Conservation (phyloP, 2,797 vertebrate species). For the Gobionotothen gibberifrons region DNA sequence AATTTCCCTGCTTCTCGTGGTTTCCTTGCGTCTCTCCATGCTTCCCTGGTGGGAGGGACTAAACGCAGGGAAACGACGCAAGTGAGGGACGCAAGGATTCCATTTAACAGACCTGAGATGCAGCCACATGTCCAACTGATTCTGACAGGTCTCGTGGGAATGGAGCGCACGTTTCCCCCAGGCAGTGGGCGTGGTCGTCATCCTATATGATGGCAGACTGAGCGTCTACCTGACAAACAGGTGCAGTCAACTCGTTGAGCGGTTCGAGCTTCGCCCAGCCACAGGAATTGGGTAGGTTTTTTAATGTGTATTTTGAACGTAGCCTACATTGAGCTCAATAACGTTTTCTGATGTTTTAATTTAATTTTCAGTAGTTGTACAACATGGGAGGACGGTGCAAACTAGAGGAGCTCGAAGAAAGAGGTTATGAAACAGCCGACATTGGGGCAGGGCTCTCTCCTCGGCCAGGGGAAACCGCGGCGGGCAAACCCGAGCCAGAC, state of each 20-base stretch:
- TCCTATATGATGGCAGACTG: not conserved
- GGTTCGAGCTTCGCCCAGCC: no score
- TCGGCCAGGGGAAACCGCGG: not conserved
- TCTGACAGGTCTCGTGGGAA: not conserved
- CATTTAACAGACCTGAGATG: no score
- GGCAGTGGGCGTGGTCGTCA: not conserved
- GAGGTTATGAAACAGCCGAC: not conserved
- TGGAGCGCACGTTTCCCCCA: not conserved
- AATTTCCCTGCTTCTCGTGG: no score
- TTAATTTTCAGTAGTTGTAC: no score
- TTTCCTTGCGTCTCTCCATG: no score
- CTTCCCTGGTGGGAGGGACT: no score
- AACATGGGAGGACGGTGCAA: constrained; percentile 65
- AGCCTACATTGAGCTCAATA: no score
- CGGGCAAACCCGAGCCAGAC: not conserved
- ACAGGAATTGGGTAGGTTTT: no score
- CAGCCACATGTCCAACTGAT: no score
- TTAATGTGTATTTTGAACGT: no score
- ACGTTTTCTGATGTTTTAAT: rapidly evolving
- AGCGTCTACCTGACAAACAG: not conserved
- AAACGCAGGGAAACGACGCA: no score
- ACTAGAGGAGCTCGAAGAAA: constrained; percentile 1
- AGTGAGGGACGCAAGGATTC: no score
- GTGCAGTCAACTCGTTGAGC: not conserved
- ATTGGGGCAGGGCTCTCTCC: not conserved